A percentile compares a stretch with the other conserved stretches of the same genome.
Conservation (phyloP, 2,797 vertebrate species). For the Cyclura pinguis region DNA sequence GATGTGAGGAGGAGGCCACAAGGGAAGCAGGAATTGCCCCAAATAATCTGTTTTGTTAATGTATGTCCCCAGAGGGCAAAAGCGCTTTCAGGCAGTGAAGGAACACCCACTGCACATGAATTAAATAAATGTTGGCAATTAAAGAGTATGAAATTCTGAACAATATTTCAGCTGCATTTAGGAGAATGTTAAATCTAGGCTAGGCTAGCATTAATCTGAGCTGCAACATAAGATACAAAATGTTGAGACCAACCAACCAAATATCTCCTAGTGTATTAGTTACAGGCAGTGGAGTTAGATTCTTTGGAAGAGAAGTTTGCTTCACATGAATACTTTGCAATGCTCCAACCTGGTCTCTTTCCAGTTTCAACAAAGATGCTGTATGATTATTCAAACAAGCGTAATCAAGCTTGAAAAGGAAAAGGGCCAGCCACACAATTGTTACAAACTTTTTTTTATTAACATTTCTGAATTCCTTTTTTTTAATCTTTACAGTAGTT, state of each 20-base stretch:
- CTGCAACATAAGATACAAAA: neutral
- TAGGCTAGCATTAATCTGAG: neutral
- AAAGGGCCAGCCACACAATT: constrained; percentile 62
- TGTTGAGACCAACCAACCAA: neutral
- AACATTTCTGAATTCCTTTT: constrained; percentile 81
- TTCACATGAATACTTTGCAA: neutral
- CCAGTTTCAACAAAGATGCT: neutral
- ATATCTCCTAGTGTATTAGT: neutral
- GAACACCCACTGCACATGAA: neutral
- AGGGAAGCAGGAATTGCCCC: neutral
- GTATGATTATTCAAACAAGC: neutral
- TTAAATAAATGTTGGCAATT: neutral
- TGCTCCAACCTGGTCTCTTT: neutral
- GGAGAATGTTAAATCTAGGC: neutral
- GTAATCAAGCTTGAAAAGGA: constrained; percentile 26
- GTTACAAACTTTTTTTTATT: constrained; percentile 91
- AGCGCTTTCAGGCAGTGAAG: neutral
- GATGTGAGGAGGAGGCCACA: neutral
- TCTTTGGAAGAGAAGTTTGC: neutral
- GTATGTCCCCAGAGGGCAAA: neutral
- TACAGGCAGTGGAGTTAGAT: neutral
- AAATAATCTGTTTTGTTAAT: too few species aligned
- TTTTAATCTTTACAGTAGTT: constrained; percentile 88
- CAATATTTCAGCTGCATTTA: neutral
- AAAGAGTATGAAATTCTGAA: neutral